These are phyloP conservation scores for Helarctos malayanus DNA, from an alignment of 2,797 vertebrate species.

Conservation along the genomic window DNA sequence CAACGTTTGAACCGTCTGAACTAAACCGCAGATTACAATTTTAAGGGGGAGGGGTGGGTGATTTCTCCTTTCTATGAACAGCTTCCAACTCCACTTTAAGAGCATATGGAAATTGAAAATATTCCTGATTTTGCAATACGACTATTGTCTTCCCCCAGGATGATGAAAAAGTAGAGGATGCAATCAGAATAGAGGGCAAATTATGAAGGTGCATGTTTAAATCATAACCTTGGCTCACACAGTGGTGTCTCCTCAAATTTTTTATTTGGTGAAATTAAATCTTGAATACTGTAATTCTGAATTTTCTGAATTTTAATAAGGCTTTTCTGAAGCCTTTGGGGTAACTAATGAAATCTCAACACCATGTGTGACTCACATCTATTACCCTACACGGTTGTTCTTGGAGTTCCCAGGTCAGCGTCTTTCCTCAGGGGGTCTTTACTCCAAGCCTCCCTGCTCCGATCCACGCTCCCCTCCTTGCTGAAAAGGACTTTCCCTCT, in stretches of 20 bases:
- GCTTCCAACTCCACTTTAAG: conserved; percentile 35
- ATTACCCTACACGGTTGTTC: not conserved
- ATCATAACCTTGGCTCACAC: not conserved
- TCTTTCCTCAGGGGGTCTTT: not conserved
- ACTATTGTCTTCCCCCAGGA: conserved; percentile 31
- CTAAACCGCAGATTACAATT: not conserved
- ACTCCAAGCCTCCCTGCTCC: not conserved
- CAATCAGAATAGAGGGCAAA: conserved; percentile 44
- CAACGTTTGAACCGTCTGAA: conserved; percentile 23
- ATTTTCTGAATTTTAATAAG: conserved; percentile 52
- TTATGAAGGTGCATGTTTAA: conserved; percentile 56
- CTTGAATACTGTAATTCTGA: conserved; percentile 47
- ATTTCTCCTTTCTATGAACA: conserved; percentile 53
- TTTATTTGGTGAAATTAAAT: conserved; percentile 66
- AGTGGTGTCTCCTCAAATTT: not conserved
- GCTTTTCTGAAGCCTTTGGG: conserved; percentile 7
- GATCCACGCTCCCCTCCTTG: not conserved
- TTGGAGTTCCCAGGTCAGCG: not conserved
- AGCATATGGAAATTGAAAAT: conserved; percentile 55
- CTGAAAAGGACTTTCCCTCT: not conserved
- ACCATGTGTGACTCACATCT: not conserved
- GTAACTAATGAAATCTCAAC: not conserved
- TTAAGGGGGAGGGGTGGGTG: not conserved
- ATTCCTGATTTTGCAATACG: conserved; percentile 62
- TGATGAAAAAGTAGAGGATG: conserved; percentile 54